A percentile compares a stretch with the other conserved stretches of the same genome.
Evolutionary conservation across 2,113 vertebrate genomes (phyloP).

Genomic region (Tetrao urogallus): DNA sequence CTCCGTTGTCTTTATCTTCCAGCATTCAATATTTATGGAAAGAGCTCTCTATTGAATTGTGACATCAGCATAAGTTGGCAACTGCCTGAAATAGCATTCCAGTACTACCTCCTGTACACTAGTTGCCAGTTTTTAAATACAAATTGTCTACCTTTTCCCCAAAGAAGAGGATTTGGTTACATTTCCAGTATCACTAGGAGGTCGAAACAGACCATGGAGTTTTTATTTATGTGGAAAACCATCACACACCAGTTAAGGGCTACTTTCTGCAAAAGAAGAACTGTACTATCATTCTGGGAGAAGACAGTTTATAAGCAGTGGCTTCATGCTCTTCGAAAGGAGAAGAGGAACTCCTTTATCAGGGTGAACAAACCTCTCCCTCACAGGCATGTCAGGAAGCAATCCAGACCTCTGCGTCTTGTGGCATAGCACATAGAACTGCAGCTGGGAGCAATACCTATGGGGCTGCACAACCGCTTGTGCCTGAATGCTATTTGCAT

Average conservation of each 20-base stretch:
- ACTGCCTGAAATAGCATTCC: not conserved
- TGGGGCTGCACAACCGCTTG: not conserved
- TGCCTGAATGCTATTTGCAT: not conserved
- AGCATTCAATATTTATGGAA: conserved; percentile 38
- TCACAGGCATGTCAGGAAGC: not conserved
- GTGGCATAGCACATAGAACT: rapidly evolving
- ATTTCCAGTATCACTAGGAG: not conserved
- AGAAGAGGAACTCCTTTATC: not conserved
- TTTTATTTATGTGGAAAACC: not conserved
- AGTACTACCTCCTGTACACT: not conserved
- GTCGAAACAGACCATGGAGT: not conserved
- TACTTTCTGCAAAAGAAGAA: not conserved
- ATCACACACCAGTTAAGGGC: not conserved
- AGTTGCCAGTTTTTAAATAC: not conserved
- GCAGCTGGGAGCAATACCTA: rapidly evolving
- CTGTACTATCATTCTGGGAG: not conserved
- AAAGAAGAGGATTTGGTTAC: not conserved
- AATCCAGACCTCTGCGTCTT: not conserved
- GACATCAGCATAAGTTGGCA: not conserved
- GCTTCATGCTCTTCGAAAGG: not conserved
- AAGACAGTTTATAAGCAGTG: not conserved
- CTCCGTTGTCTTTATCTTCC: conserved; percentile 25
- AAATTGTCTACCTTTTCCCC: not conserved
- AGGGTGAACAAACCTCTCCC: not conserved
- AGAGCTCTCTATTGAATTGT: not conserved